Base-by-base conservation (phyloP, 2,888 invertebrate species). In the Abrostola tripartita region DNA sequence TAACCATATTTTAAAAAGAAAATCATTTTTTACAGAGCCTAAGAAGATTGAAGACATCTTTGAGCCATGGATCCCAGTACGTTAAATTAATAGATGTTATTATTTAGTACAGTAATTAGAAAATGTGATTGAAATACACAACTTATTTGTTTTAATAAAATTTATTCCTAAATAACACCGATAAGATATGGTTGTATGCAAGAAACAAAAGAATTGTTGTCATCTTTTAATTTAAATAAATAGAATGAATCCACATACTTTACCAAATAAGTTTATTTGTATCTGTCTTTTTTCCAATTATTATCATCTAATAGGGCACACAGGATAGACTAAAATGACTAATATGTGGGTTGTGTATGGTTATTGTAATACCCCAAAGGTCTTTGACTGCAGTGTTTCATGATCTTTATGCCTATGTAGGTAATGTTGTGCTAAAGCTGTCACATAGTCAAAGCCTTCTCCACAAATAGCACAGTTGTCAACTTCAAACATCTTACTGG, bases 41-140 rank as follows among this genome's bases (percentile, higher is more conserved):
- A 95, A 95, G 87, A 96, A 96, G 85, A 96, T 93, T 85, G 95
- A 87, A 9, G 96, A 97, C 10, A 88, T 96, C 42, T 83, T 97
- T 41, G 95, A 96, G 72, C 90, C 91, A 8, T 97, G 97, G 97
- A 87, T 94, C 52, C 97, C 97, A 71, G 92, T 97, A 78, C 96
- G 97, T 88, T 97, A 95, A 91, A 80, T 70, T 41, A 52, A 42
- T 42, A 64, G 36, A 47, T 49, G 35, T 51, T 60, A 4, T 65
- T 59, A 42, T 51, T 65, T 74, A 72, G 68, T 51, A 5, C 10
- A 37, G 52, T 66, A 61, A 69, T 58, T 81, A 75, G 76, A 69
- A 55, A 58, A 67, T 71, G 59, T 67, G 37, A 72, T 52, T 61
- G 14, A 68, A 24, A 24, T 24, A 59, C 50, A 51, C 8, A 41